Base-by-base conservation (phyloP, 1,140 invertebrate species). In the Hydropsyche tenuis region DNA sequence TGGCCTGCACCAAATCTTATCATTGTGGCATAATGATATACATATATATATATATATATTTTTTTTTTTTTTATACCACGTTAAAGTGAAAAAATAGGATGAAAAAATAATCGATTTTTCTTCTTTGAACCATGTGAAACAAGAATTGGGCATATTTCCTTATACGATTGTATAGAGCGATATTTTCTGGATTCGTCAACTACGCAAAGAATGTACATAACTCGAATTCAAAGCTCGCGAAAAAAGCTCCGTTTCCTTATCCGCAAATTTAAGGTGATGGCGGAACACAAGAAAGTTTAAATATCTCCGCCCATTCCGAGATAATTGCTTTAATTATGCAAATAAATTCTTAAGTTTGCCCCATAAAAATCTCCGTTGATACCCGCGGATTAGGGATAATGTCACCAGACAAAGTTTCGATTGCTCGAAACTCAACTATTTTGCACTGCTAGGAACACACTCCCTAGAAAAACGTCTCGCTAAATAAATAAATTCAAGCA, bases 251-350 rank as follows among this genome's bases (percentile, higher is more conserved):
- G 3, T 37, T 37, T 37, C 30, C 23, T 60, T 60, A 60, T 60
- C 23, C 56, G 23, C 23, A 25, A 25, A 60, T 60, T 60, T 23
- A 60, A 60, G 56, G 56, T 60, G 56, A 60, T 60, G 25, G 56
- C 56, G 56, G 12, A 25, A 9, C 30, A 9, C 23, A n/a, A 25
- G 56, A 60, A 60, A 60, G 56, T 60, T 60, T 60, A 60, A 60
- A 60, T 25, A 60, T 60, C 56, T 60, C 56, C 23, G 3, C 22
- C 20, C 20, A 23, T 23, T 22, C 11, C 18, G 56, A 60, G 56
- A 60, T 60, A 60, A 60, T 60, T 60, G 56, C 56, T 60, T 60
- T 60, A 60, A 60, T 60, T 60, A 60, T 60, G 20, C 56, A 23
- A 60, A 60, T 60, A 60, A 60, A 60, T 60, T 60, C 56, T 60